Evolutionary conservation across 2,888 invertebrate species (phyloP), one percentile per base, ranked within the genome.

Genomic region (Cantharis rufa): DNA sequence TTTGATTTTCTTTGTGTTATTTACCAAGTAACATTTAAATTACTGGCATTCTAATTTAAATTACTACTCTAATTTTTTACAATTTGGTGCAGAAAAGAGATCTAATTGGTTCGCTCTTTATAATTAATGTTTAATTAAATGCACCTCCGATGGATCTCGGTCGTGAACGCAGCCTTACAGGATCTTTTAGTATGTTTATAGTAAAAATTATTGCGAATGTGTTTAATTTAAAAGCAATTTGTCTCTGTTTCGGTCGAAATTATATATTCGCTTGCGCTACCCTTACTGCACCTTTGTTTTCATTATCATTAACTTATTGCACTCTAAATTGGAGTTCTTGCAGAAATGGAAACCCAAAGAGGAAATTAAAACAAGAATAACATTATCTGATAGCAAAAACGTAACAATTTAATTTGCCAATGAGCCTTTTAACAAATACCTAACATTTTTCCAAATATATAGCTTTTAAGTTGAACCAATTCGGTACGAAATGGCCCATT

Each of bases 361-460:
- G 73, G 75, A 79, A 78, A 78, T 77, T 78, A 77, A 77, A 80
- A 77, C 74, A 70, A 66, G 80, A 77, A 79, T 79, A 80, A 77
- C 69, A 80, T 80, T 80, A 80, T 80, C 79, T 70, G 78, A 77
- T 80, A 78, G 66, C 76, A 77, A 79, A 79, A 77, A 75, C 76
- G 73, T 74, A 79, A 79, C 76, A 74, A 72, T 70, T 74, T 77
- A 79, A 79, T 79, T 79, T 77, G 76, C 70, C 76, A 72, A 76
- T 73, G 78, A 75, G 75, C 72, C 75, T 69, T 74, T 75, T 78
- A 77, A 79, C 79, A 79, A 79, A 77, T 79, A 74, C 69, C 64
- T 63, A 62, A 71, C 74, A 76, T 77, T 76, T 75, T 77, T 74
- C 63, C 15, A 71, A 72, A 79, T 76, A 69, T 71, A 74, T 72